Percentiles rank a stretch among this genome's conserved stretches.
Evolutionary conservation across 2,888 invertebrate species (phyloP).

Genomic region (Cacoxenus indagator): DNA sequence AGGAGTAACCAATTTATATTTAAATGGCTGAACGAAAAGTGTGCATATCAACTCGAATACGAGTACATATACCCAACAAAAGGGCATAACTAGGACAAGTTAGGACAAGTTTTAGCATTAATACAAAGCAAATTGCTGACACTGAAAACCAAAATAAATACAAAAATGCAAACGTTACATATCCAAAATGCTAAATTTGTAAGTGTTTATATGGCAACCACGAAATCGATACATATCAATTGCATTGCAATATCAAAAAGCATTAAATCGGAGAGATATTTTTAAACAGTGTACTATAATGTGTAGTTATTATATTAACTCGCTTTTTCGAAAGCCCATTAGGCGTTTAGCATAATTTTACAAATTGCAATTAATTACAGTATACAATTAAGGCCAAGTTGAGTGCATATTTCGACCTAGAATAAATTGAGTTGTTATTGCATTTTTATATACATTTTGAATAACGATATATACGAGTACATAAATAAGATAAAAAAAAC

Average conservation of each 20-base stretch:
- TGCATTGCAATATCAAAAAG: conserved; percentile 43
- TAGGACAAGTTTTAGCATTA: not conserved
- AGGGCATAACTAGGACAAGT: not conserved
- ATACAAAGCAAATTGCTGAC: not conserved
- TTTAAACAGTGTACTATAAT: conserved; percentile 23
- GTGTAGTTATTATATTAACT: conserved; percentile 22
- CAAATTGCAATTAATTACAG: too few relatives aligned
- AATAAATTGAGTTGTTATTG: not conserved
- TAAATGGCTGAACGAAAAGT: conserved; percentile 60
- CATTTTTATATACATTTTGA: not conserved
- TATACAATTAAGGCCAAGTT: not conserved
- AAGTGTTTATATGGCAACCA: conserved; percentile 48
- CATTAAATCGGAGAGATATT: conserved; percentile 28
- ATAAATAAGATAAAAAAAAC: not conserved
- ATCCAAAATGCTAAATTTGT: conserved; percentile 18
- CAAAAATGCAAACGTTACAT: conserved; percentile 29
- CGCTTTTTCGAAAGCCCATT: not conserved
- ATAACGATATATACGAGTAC: not conserved
- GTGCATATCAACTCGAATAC: conserved; percentile 51
- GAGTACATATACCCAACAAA: not conserved
- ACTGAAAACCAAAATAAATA: not conserved
- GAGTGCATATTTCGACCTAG: not conserved
- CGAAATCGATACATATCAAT: conserved; percentile 69
- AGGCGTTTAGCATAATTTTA: not conserved
- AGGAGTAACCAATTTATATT: not conserved